Base-by-base conservation (phyloP, 2,888 invertebrate genomes). In the Chydorus sphaericus region DNA sequence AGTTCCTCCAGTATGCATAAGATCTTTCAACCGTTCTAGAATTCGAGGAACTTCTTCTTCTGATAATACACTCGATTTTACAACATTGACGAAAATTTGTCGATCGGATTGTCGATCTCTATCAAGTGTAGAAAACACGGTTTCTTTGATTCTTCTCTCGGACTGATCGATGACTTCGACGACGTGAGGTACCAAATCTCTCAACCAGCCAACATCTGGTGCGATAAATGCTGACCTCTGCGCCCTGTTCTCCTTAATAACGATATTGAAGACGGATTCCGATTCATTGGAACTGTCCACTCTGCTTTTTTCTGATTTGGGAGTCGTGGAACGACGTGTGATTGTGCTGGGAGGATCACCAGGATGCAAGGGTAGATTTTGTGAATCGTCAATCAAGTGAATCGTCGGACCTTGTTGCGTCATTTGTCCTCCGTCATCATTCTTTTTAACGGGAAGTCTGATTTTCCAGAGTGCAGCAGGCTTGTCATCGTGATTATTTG, bases 111-210 rank as follows among this genome's bases (percentile, higher is more conserved):
- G 74, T 26, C 80, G 79, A 60, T 74, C 72, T 56, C 76, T 74
- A 16, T 83, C 69, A 29, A 81, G 67, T 8, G 83, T 83, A 61
- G 74, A 73, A 0, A 84, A 81, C 58, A 82, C 67, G 14, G 85
- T 84, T 54, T 77, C 78, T 3, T 85, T 80, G 57, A 85, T 75
- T 39, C 85, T 83, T 23, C 75, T 75, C 16, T 85, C 85, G 31
- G 77, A 74, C 50, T 75, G 72, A 3, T 81, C 81, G 16, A 79
- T 82, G 26, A 78, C 69, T 1, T 52, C 33, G 18, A 36, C 52
- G 8, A 52, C 36, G 11, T 36, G 33, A 11, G 52, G 52, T 11
- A 36, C 52, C 18, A 52, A 26, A 23, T 52, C 52, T 36, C 52
- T 31, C 7, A 52, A 26, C 52, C 52, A 52, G 11, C 16, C 23